Evolutionary conservation across 2,113 vertebrate species (phyloP).

Genomic region (Scolopax mira): DNA sequence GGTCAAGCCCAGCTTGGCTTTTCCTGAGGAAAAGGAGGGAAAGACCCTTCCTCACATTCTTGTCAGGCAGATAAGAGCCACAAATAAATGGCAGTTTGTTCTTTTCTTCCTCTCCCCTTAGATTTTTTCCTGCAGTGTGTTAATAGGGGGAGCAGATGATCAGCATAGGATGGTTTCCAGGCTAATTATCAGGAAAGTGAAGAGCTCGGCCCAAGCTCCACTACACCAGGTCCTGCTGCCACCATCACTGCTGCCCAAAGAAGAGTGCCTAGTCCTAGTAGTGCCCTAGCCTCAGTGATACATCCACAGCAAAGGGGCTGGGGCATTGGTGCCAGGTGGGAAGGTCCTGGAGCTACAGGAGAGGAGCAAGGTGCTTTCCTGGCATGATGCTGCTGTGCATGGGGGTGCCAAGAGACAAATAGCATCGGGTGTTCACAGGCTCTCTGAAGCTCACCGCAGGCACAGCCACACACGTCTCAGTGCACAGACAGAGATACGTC

Average conservation of each 20-base stretch:
- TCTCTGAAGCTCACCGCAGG: background rate
- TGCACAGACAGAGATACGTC: background rate
- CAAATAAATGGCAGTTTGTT: background rate
- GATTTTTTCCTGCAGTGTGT: background rate
- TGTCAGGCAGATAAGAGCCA: background rate
- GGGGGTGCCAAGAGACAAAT: background rate
- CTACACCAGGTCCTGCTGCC: background rate
- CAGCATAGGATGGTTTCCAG: slow-evolving; percentile 29
- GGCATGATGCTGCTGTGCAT: background rate
- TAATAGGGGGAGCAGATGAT: slow-evolving; percentile 28
- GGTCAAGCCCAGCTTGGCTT: background rate
- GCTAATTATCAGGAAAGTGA: slow-evolving; percentile 40
- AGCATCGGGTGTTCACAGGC: background rate
- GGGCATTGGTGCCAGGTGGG: background rate
- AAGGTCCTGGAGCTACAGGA: background rate
- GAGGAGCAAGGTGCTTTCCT: background rate
- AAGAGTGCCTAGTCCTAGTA: background rate
- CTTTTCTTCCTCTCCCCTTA: background rate
- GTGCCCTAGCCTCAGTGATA: background rate
- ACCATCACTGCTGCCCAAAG: background rate
- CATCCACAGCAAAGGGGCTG: background rate
- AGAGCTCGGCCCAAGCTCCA: slow-evolving; percentile 8
- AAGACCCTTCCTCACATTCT: background rate
- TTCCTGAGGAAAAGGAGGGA: background rate
- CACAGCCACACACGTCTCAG: background rate